Evolutionary conservation across 2,113 vertebrate species (phyloP).

Genomic region (Conger conger): DNA sequence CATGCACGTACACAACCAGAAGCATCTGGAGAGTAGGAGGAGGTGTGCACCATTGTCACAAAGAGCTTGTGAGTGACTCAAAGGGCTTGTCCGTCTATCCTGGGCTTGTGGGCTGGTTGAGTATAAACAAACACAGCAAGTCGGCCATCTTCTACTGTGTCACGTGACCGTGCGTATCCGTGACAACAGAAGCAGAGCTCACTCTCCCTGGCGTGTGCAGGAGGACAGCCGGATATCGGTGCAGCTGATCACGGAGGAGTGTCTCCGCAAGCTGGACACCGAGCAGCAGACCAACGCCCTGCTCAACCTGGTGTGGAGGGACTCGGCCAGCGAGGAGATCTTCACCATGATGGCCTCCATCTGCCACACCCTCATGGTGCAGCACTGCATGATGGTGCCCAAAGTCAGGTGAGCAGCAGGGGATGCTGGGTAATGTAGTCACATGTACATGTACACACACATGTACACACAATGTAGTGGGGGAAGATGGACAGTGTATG

Average conservation of each 20-base stretch:
- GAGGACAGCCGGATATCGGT: slow-evolving; percentile 83
- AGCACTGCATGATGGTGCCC: slow-evolving; percentile 96
- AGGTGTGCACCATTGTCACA: too few species aligned
- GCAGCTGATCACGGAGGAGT: slow-evolving; percentile 87
- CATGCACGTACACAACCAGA: too few species aligned
- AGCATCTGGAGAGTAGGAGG: too few species aligned
- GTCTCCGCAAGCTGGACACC: slow-evolving; percentile 90
- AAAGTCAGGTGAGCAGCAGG: slow-evolving; percentile 83
- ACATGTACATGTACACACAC: too few species aligned
- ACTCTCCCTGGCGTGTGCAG: slow-evolving; percentile 52
- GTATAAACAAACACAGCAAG: background rate
- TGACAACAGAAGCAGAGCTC: too few species aligned
- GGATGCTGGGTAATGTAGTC: background rate
- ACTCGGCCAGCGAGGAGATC: slow-evolving; percentile 91
- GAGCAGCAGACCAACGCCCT: slow-evolving; percentile 93
- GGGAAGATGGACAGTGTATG: too few species aligned
- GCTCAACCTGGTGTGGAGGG: slow-evolving; percentile 92
- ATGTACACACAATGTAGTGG: too few species aligned
- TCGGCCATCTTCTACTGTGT: background rate
- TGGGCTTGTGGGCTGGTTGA: background rate
- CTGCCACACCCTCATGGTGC: slow-evolving; percentile 96
- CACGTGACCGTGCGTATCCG: too few species aligned
- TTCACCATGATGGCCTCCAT: slow-evolving; percentile 87
- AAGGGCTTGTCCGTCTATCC: background rate
- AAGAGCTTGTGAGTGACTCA: too few species aligned